Percentiles rank a stretch among this genome's conserved stretches.
Evolutionary conservation across 2,888 invertebrate species (phyloP).

Genomic region (Eulithis testata): DNA sequence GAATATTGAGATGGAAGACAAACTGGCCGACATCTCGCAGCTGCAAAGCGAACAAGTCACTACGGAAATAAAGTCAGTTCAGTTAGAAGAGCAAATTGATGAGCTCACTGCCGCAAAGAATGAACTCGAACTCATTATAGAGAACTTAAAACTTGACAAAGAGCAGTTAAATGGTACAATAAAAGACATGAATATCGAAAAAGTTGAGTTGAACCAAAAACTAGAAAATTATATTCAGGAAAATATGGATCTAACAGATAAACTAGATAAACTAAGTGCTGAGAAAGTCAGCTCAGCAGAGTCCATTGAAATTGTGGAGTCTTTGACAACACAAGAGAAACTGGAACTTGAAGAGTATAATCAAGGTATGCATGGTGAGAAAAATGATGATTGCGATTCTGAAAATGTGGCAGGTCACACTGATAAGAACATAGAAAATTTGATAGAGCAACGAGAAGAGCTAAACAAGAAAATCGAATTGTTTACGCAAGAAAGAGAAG

Average conservation of each 20-base stretch:
- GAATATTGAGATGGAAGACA: constrained; percentile 85
- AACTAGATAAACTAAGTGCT: constrained; percentile 88
- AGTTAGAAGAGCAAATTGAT: constrained; percentile 91
- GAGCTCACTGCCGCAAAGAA: constrained; percentile 79
- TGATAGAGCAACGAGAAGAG: constrained; percentile 87
- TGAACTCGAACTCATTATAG: constrained; percentile 77
- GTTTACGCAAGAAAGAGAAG: constrained; percentile 87
- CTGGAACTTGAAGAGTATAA: constrained; percentile 88
- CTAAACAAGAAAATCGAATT: constrained; percentile 87
- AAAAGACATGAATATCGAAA: constrained; percentile 84
- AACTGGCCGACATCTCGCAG: constrained; percentile 85
- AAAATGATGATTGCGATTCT: constrained; percentile 50
- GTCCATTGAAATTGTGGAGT: constrained; percentile 90
- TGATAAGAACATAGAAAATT: constrained; percentile 82
- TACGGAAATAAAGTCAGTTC: constrained; percentile 90
- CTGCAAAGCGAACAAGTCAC: constrained; percentile 89
- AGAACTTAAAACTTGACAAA: constrained; percentile 79
- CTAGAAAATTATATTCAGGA: constrained; percentile 88
- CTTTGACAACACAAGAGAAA: constrained; percentile 88
- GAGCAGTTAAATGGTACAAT: constrained; percentile 82
- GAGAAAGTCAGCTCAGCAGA: constrained; percentile 90
- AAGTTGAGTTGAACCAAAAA: constrained; percentile 85
- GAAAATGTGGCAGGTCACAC: constrained; percentile 61
- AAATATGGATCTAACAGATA: constrained; percentile 89
- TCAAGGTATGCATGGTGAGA: constrained; percentile 73